Evolutionary conservation across 2,888 invertebrate genomes (phyloP).

Genomic region (Girardia tigrina): DNA sequence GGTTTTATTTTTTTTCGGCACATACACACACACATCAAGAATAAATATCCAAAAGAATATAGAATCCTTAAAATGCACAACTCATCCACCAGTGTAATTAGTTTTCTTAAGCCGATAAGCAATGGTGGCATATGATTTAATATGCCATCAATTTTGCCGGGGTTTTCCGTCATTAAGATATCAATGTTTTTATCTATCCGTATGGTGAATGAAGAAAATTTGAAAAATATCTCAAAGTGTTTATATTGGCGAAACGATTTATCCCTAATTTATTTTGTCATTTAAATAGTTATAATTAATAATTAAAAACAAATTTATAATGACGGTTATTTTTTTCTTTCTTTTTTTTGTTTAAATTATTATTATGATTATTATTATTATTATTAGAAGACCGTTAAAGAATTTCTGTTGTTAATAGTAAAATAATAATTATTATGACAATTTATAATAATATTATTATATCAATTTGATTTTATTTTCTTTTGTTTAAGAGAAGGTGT

Average conservation of each 20-base stretch:
- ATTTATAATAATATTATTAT: no score
- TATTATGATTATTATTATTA: background rate
- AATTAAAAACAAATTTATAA: background rate
- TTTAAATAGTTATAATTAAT: constrained; percentile 20
- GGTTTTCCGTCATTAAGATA: constrained; percentile 23
- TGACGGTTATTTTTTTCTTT: background rate
- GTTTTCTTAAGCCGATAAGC: constrained; percentile 23
- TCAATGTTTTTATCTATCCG: constrained; percentile 23
- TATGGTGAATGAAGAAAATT: constrained; percentile 23
- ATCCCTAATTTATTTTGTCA: constrained; percentile 19
- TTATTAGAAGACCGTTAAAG: background rate
- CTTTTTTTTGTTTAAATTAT: background rate
- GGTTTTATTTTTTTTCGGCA: constrained; percentile 17
- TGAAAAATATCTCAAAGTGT: constrained; percentile 17
- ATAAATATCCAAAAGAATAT: constrained; percentile 13
- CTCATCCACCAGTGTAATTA: constrained; percentile 13
- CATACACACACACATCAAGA: background rate
- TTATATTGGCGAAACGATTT: constrained; percentile 23
- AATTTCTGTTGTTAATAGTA: background rate
- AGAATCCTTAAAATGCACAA: constrained; percentile 23
- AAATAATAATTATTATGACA: no score
- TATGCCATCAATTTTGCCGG: constrained; percentile 23
- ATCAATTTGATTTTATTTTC: no score
- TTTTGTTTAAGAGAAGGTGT: no score
- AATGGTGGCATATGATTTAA: constrained; percentile 23